These are phyloP conservation scores for Grapholita molesta DNA, from an alignment of 1,140 invertebrate genomes.

Conservation along the genomic window DNA sequence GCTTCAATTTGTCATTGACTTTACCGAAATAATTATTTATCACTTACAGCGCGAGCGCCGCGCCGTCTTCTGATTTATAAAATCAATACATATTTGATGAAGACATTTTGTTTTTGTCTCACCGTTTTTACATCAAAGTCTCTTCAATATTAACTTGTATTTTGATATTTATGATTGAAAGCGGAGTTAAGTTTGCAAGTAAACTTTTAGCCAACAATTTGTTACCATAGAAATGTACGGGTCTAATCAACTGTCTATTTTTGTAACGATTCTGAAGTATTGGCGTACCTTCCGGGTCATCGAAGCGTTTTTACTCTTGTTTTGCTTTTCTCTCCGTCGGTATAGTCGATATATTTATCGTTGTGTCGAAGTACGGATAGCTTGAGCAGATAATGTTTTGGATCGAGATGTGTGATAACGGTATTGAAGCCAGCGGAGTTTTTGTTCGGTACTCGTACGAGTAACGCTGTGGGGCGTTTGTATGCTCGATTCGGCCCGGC, in stretches of 20 bases:
- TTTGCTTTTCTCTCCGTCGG: neutral
- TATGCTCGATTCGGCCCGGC: conserved; percentile 49
- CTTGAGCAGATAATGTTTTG: neutral
- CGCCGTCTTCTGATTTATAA: neutral
- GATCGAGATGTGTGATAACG: neutral
- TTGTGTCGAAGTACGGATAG: neutral
- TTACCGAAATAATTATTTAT: conserved; percentile 5
- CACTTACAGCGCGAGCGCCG: no score
- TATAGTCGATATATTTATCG: neutral
- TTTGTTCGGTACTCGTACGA: conserved; percentile 19
- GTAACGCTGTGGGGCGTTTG: conserved; percentile 34
- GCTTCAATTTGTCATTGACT: conserved; percentile 2
- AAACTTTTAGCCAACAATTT: neutral
- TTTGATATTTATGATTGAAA: no score
- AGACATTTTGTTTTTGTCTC: neutral
- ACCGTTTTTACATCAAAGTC: conserved; percentile 2
- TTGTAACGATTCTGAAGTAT: neutral
- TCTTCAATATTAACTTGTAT: neutral
- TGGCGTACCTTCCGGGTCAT: neutral
- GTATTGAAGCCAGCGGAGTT: conserved; percentile 22
- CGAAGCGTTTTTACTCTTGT: neutral
- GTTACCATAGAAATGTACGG: neutral
- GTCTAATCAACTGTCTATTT: conserved; percentile 1
- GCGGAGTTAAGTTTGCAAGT: neutral
- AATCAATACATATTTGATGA: conserved; percentile 9